phyloP scores from a whole-genome alignment of 2,888 invertebrate species.

The Salticus scenicus region DNA sequence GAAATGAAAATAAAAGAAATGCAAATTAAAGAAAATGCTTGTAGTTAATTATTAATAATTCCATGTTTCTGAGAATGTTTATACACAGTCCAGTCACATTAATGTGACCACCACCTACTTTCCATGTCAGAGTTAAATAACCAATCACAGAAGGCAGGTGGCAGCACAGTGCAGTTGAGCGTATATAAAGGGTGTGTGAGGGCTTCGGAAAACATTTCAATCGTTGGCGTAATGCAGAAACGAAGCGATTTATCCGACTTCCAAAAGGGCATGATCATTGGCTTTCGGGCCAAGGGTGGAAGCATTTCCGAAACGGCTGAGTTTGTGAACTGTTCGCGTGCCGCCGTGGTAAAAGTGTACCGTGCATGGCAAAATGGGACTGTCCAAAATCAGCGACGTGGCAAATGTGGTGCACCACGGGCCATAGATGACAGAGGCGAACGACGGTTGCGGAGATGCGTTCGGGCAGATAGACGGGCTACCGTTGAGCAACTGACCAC shows the following conservation, averaged over 20 bases:
- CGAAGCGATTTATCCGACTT: conserved; percentile 4
- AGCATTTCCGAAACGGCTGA: neutral
- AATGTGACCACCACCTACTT: conserved; percentile 15
- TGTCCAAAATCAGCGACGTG: neutral
- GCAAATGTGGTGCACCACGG: neutral
- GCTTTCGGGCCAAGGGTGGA: neutral
- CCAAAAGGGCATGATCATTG: conserved; percentile 1
- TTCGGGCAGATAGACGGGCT: neutral
- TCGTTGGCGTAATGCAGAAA: conserved; percentile 9
- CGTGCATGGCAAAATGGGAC: conserved; percentile 7
- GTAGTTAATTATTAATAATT: too few species aligned
- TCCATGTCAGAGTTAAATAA: conserved; percentile 30
- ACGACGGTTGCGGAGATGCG: neutral
- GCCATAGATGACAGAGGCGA: neutral
- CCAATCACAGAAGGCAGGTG: conserved; percentile 55
- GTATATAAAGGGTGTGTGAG: conserved; percentile 23
- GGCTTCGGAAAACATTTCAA: conserved; percentile 7
- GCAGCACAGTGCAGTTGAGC: conserved; percentile 30
- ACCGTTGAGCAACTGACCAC: neutral
- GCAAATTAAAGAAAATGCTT: too few species aligned
- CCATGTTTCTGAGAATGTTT: too few species aligned
- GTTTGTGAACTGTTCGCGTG: neutral
- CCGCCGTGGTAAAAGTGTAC: neutral
- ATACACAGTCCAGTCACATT: neutral
- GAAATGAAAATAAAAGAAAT: too few species aligned